Conservation (phyloP, 2,888 invertebrate genomes). For the Diaperis boleti region DNA sequence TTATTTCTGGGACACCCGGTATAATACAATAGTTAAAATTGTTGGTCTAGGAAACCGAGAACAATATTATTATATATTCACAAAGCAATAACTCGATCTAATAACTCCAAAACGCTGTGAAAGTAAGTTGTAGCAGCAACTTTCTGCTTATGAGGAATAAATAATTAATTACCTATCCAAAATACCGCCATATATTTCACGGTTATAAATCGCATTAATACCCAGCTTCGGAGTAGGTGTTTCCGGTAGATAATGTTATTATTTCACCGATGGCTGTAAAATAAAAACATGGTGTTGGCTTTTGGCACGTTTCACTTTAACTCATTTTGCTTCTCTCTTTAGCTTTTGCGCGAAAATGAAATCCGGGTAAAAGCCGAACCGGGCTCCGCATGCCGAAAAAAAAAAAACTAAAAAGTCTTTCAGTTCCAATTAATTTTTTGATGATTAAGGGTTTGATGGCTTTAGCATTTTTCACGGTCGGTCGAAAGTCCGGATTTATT, state of each 20-base stretch:
- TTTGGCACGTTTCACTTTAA: constrained; percentile 34
- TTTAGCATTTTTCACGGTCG: constrained; percentile 31
- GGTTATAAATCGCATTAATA: not conserved
- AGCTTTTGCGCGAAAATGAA: constrained; percentile 27
- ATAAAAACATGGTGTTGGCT: constrained; percentile 21
- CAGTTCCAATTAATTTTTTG: constrained; percentile 40
- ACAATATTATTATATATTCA: too few relatives aligned
- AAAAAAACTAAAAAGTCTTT: constrained; percentile 29
- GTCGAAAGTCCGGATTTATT: constrained; percentile 1
- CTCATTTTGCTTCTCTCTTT: constrained; percentile 23
- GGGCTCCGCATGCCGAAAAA: constrained; percentile 7
- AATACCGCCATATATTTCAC: not conserved
- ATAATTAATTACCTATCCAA: not conserved
- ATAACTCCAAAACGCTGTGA: too few relatives aligned
- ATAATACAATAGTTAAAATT: too few relatives aligned
- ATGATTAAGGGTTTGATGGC: constrained; percentile 38
- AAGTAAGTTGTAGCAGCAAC: too few relatives aligned
- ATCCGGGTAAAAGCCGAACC: constrained; percentile 34
- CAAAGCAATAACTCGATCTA: too few relatives aligned
- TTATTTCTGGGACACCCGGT: too few relatives aligned
- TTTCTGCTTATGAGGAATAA: too few relatives aligned
- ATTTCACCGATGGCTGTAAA: constrained; percentile 18
- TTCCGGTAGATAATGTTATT: constrained; percentile 23
- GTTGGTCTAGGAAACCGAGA: too few relatives aligned
- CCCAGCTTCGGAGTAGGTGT: constrained; percentile 10